Evolutionary conservation across 2,888 invertebrate genomes (phyloP), one percentile per base, ranked within the genome.

Genomic region (Eupithecia pulchellata): DNA sequence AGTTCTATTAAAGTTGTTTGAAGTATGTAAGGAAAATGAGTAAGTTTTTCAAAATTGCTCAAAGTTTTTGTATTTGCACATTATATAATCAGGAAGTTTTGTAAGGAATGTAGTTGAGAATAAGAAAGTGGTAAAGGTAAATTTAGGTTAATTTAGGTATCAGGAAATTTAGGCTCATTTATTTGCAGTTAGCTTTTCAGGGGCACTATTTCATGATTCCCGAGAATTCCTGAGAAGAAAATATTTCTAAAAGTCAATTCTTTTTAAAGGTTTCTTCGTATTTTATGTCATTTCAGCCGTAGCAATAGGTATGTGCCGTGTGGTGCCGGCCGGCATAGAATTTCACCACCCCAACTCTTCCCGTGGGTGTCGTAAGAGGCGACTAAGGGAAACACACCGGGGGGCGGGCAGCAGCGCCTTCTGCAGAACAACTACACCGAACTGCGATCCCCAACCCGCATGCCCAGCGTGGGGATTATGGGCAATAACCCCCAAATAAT

Each of bases 1-100:
- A n/a, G n/a, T n/a, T 29, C 27, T 57, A 57, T 57, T 29, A 57
- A 32, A 60, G 11, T 30, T 32, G 60, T 60, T 60, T 60, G 6
- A 29, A 17, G 11, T n/a, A 9, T 29, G 29, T 57, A 14, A 29
- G 2, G 5, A 29, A 29, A 8, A 29, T 27, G 14, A 13, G 4
- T 17, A 57, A 5, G 8, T 14, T 57, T 57, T 14, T 5, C 29
- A 29, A 3, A n/a, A 29, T 27, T 55, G 42, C 13, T 52, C 11
- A 47, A 9, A 11, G 17, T 52, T 52, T 25, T 2, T 20, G 4
- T 1, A 52, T 13, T 25, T 52, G n/a, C n/a, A n/a, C n/a, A n/a
- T 13, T 25, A 11, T 20, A 47, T 2, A 3, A 20, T 47, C 20
- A 11, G 9, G 11, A 52, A 25, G 13, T 52, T 52, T 13, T 4